Base-by-base conservation (phyloP, 2,113 vertebrate species). In the Catharus fuscescens region DNA sequence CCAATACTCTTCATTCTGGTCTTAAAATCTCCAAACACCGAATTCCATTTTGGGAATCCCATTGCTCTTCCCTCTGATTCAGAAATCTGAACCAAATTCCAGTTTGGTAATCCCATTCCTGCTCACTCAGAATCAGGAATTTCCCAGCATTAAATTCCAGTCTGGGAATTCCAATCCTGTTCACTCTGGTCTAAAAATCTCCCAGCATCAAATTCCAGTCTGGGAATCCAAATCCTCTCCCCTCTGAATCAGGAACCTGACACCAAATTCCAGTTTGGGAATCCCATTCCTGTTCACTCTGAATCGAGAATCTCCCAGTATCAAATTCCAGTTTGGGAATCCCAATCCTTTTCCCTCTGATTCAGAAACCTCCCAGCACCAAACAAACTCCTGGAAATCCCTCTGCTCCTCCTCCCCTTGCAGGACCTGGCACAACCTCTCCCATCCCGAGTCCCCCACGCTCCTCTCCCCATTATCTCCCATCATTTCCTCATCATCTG, bases 381-480 rank as follows among this genome's bases (percentile, higher is more conserved):
- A 36, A 36, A 36, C 34, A 40, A 40, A 17, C 17, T 31, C 42
- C 42, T 1, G 34, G 16, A 3, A n/a, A 53, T 12, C 19, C 31
- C 3, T 36, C 34, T 36, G 0, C 10, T 48, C n/a, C 48, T 79
- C 19, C 29, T 73, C 32, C 40, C 8, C 25, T 34, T 23, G 32
- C 8, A 2, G 56, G 18, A 2, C 18, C 70, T 5, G 47, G n/a
- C 50, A 4, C 25, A 23, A 48, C 69, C 6, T 26, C 10, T 36
- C 40, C 36, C 9, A 0, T 1, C 52, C 79, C 1, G 1, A 36
- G 6, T 2, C 4, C 17, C 31, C 42, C 5, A 0, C 8, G 36
- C 23, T 57, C 56, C 5, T 5, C 32, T 44, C 62, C 67, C 40
- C 40, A 40, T 40, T 40, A 40, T 40, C 40, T 40, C 40, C 40